Base-by-base conservation (phyloP, 2,113 vertebrate species). In the Hiodon alosoides region DNA sequence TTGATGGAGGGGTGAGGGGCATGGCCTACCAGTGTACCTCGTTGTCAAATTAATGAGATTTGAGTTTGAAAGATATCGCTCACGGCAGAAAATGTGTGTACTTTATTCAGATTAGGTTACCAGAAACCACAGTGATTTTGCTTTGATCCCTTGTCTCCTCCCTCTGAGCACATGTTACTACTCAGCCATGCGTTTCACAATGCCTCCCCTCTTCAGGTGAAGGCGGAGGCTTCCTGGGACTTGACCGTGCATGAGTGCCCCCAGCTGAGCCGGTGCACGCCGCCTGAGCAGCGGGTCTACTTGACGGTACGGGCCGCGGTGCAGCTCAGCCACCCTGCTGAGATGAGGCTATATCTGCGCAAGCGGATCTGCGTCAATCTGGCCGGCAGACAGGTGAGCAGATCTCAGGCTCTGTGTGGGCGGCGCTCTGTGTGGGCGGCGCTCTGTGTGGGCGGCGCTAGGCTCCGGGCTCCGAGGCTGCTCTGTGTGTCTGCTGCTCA, bases 181-280 rank as follows among this genome's bases (percentile, higher is more conserved):
- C 9, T 59, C 14, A 9, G 14, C 9, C 14, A 7, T 55, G 16
- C 57, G 55, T 11, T n/a, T 3, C 17, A 3, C 14, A 9, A 4
- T 8, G 7, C 9, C 13, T 46, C 4, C 62, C 13, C 62, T 16
- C 52, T 16, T 55, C 86, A 99, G 97, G 95, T 94, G 58, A 97
- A 93, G 81, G 94, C 94, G 2, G 97, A 98, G 84, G 94, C 95
- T 51, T 98, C 96, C 0, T 99, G 97, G 97, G 97, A 99, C 83
- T 96, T 94, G 0, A 97, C 94, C 0, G 94, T 99, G 9, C 96
- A 98, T 5, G 90, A 92, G 73, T 95, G 93, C 67, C 89, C 92
- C 4, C 94, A 96, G 89, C 93, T 99, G 73, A 98, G 96, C 70
- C 94, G 92, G 57, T 95, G 95, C 0, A 89, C 90, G 0, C 86